phyloP scores from a whole-genome alignment of 2,888 invertebrate genomes.

The Drosophila helvetica region DNA sequence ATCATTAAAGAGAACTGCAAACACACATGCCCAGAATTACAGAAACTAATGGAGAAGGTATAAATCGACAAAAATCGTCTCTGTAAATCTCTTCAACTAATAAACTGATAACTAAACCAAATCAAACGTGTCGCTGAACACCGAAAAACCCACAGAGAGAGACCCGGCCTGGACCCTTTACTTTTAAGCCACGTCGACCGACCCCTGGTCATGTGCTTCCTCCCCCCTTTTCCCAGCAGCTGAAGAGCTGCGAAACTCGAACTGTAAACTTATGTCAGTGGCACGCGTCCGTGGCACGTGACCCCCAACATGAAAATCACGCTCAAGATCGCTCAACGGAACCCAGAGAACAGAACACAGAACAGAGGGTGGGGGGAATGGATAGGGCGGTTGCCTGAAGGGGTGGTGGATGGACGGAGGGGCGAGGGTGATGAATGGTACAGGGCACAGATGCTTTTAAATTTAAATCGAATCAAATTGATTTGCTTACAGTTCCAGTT shows the following conservation, averaged over 20 bases:
- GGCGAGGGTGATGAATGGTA: constrained; percentile 24
- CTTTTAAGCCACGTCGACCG: constrained; percentile 7
- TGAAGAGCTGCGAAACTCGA: constrained; percentile 49
- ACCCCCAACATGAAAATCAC: constrained; percentile 76
- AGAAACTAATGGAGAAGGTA: background rate
- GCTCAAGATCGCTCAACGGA: constrained; percentile 63
- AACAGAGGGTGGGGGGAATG: background rate
- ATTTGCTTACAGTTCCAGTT: constrained; percentile 74
- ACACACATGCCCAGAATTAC: constrained; percentile 13
- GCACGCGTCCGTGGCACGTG: constrained; percentile 75
- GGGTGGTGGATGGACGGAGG: background rate
- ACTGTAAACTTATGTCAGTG: constrained; percentile 76
- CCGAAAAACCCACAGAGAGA: constrained; percentile 19
- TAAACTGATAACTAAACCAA: constrained; percentile 74
- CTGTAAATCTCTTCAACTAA: constrained; percentile 59
- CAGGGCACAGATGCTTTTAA: constrained; percentile 78
- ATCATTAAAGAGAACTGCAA: constrained; percentile 25
- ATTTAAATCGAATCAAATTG: constrained; percentile 84
- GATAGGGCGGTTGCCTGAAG: background rate
- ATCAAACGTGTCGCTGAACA: constrained; percentile 63
- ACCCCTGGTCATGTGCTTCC: constrained; percentile 6
- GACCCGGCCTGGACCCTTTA: constrained; percentile 33
- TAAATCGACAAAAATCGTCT: background rate
- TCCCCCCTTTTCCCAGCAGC: constrained; percentile 5
- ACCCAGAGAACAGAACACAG: background rate